Evolutionary conservation across 2,888 invertebrate species (phyloP), one percentile per base, ranked within the genome.

Genomic region (Pseudeuparius sepicola): DNA sequence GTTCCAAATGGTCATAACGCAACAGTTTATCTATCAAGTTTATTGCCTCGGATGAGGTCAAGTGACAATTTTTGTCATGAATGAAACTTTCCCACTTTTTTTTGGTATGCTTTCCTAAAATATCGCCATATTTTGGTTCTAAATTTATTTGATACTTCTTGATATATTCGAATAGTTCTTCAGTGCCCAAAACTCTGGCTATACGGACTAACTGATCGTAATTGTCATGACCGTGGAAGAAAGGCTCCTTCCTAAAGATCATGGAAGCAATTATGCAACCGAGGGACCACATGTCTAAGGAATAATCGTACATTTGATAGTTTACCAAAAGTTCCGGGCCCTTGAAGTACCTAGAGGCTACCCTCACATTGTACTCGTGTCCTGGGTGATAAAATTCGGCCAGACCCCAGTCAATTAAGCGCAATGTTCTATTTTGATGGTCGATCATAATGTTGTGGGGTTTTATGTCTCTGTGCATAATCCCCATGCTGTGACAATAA

Each of bases 381-480:
- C 93, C 92, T 41, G 94, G 96, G 67, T 97, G 97, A 66, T 97
- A 97, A 69, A 97, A 97, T 69, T 98, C 97, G 12, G 97, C 97
- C 60, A 98, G 70, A 46, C 97, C 97, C 97, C 97, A 97, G 70
- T 97, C 97, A 60, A 97, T 98, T 50, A 97, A 78, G 60, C 96
- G 83, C 60, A 97, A 71, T 73, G 93, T 94, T 65, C 92, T 79
- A 68, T 92, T 93, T 70, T 96, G 94, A 67, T 97, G 96, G 67
- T 97, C 97, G 61, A 97, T 98, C 97, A 97, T 97, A 46, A 98
- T 96, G 70, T 98, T 97, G 68, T 98, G 97, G 56, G 97, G 97
- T 68, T 97, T 97, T 39, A 97, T 96, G 71, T 97, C n/a, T n/a
- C n/a, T n/a, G n/a, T n/a, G n/a, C n/a, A n/a, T n/a, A n/a, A n/a